Conservation (phyloP, 1,140 invertebrate genomes). For the Telenomus remus region DNA sequence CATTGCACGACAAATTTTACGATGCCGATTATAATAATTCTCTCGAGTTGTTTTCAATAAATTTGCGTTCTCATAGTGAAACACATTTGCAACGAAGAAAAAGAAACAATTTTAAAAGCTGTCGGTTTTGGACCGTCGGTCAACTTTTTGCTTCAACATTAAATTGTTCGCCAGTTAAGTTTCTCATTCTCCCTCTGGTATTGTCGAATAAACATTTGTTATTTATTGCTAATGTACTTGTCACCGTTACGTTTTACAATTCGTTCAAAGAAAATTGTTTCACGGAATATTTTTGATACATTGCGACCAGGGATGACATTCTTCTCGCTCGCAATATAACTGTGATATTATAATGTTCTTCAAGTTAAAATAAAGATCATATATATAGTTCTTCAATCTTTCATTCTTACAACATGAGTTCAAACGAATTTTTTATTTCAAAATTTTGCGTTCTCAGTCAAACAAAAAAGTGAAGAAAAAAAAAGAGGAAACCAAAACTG, state of each 20-base stretch:
- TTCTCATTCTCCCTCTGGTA: conserved; percentile 1
- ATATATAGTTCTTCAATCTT: conserved; percentile 31
- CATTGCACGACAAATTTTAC: conserved; percentile 10
- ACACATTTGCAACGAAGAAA: conserved; percentile 1
- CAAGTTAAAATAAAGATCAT: conserved; percentile 23
- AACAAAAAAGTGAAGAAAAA: no score
- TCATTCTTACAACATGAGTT: conserved; percentile 5
- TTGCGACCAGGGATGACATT: conserved; percentile 53
- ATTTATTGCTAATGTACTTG: conserved; percentile 20
- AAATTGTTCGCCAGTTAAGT: conserved; percentile 3
- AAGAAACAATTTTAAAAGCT: conserved; percentile 6
- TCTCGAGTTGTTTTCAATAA: conserved; percentile 1
- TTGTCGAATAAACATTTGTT: conserved; percentile 32
- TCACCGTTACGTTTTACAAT: conserved; percentile 35
- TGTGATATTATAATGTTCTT: conserved; percentile 73
- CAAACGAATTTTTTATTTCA: conserved; percentile 11
- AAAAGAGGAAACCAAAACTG: conserved; percentile 8
- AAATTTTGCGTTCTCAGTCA: conserved; percentile 2
- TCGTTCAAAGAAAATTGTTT: conserved; percentile 39
- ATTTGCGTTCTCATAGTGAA: neutral
- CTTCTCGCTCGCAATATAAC: conserved; percentile 70
- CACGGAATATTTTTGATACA: conserved; percentile 57
- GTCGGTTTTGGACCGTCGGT: conserved; percentile 31
- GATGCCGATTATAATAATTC: conserved; percentile 9
- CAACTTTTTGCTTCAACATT: conserved; percentile 38